Evolutionary conservation across 2,797 vertebrate genomes (phyloP).

Genomic region (Morelia viridis): DNA sequence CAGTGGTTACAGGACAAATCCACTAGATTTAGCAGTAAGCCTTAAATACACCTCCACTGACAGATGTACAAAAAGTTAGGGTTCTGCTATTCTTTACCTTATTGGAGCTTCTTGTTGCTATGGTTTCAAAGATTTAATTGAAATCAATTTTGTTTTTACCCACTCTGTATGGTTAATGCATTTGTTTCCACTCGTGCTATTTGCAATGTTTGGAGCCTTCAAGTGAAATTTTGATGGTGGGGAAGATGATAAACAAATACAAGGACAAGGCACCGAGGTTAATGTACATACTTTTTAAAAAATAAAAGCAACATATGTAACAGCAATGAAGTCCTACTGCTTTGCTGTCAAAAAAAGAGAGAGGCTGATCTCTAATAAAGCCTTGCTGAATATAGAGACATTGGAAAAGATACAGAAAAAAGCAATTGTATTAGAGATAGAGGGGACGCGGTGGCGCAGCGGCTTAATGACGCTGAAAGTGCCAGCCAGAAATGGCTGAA

Average conservation of each 20-base stretch:
- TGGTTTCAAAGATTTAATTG: slow-evolving; percentile 70
- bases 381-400: background rate
- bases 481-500: too few relatives aligned
- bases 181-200: slow-evolving; percentile 23
- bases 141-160: slow-evolving; percentile 53
- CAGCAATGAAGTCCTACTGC: background rate
- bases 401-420: background rate
- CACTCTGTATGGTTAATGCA: slow-evolving; percentile 57
- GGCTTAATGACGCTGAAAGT: too few relatives aligned
- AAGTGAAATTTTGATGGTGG: background rate
- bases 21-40: slow-evolving; percentile 66
- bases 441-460: too few relatives aligned
- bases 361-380: background rate
- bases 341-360: background rate
- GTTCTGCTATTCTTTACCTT: slow-evolving; percentile 56
- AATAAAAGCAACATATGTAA: background rate
- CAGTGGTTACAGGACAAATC: slow-evolving; percentile 66
- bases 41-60: slow-evolving; percentile 59
- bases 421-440: background rate
- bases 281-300: background rate
- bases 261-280: background rate
- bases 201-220: background rate
- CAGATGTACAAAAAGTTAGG: slow-evolving; percentile 50
- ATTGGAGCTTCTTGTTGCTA: slow-evolving; percentile 67
- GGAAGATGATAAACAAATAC: background rate